A percentile compares a stretch with the other conserved stretches of the same genome.
These are phyloP conservation scores for Ceratotherium simum DNA, from an alignment of 2,113 vertebrate genomes.

Conservation along the genomic window DNA sequence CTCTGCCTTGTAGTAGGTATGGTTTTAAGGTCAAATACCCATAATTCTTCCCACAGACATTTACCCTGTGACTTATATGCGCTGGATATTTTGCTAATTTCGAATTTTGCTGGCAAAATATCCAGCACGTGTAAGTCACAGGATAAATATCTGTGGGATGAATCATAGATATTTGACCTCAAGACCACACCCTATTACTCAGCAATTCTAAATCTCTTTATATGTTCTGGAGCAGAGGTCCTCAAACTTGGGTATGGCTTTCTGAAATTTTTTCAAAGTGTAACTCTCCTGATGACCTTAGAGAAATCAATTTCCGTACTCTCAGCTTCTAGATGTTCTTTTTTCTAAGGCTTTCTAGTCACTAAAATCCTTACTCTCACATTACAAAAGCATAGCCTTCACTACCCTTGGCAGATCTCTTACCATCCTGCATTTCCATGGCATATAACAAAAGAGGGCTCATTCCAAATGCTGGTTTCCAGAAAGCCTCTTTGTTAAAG, in stretches of 20 bases:
- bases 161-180: background rate
- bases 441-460: rapidly evolving
- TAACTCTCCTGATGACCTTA: rapidly evolving
- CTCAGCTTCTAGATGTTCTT: background rate
- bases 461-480: background rate
- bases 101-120: background rate
- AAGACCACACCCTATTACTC: background rate
- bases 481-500: background rate
- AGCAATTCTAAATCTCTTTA: background rate
- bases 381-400: background rate
- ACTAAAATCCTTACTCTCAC: rapidly evolving
- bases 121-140: background rate
- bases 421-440: rapidly evolving
- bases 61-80: background rate
- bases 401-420: rapidly evolving
- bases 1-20: background rate
- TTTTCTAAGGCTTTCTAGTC: background rate
- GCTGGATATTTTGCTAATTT: too few relatives aligned
- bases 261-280: background rate
- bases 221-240: background rate
- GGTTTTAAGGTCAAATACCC: background rate
- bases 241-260: background rate
- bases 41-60: background rate
- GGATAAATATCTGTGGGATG: background rate
- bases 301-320: background rate